Evolutionary conservation across 2,888 invertebrate genomes (phyloP).

Genomic region (Oscheius sp.): DNA sequence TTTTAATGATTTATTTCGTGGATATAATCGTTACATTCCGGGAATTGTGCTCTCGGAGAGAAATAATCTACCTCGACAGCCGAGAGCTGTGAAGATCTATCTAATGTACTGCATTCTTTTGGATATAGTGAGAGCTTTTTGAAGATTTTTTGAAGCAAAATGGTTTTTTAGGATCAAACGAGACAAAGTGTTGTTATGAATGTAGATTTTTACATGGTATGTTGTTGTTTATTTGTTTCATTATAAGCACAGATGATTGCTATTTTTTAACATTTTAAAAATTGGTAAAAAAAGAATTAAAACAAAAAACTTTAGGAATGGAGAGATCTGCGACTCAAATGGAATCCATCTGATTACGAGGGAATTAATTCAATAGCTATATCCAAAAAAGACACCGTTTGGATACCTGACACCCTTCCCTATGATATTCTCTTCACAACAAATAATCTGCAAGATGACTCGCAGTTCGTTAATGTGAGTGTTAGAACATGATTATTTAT

Average conservation of each 20-base stretch:
- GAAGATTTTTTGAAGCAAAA: neutral
- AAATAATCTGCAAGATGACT: neutral
- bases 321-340: conserved; percentile 7
- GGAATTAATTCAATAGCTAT: neutral
- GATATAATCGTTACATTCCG: neutral
- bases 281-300: too few relatives aligned
- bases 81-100: neutral
- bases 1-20: neutral
- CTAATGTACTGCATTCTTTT: neutral
- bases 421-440: neutral
- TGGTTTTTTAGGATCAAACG: neutral
- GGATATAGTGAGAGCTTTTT: neutral
- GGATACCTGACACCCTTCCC: conserved; percentile 15
- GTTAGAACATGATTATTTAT: too few relatives aligned
- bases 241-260: neutral
- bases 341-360: conserved; percentile 12
- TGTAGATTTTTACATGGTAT: neutral
- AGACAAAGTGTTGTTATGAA: neutral
- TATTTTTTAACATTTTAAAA: too few relatives aligned
- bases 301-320: neutral
- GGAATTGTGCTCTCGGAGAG: neutral
- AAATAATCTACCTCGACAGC: neutral
- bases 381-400: neutral
- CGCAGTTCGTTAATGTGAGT: neutral
- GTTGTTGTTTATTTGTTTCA: neutral